Base-by-base conservation (phyloP, 2,888 invertebrate genomes). In the Mycalesis mineus region DNA sequence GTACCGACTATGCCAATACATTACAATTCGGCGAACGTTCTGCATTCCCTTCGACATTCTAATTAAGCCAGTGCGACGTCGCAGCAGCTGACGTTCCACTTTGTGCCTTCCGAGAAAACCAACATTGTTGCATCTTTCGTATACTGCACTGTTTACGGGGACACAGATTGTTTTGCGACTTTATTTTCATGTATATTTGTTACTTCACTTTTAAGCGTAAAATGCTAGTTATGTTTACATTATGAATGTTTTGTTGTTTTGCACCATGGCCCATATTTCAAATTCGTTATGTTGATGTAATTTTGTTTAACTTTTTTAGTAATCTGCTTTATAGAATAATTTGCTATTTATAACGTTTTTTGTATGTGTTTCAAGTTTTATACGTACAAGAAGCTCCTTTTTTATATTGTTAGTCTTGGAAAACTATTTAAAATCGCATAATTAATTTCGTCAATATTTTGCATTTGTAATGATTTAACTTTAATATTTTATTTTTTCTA, bases 41-140 rank as follows among this genome's bases (percentile, higher is more conserved):
- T 33, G 55, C 60, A 58, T 57, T 58, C 58, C 51, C 58, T 44
- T 42, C 40, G 55, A 61, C 61, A 58, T 61, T 61, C 55, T 61
- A 61, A 61, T 61, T 61, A 61, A 58, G 48, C 47, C 14, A 39
- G 13, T 51, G 58, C 40, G 37, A 22, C 39, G 28, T 31, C 28
- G 36, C 47, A 47, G 48, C 50, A 61, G 57, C 55, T 55, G 55
- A 58, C 58, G 55, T 58, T 53, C 60, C 53, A 57, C 31, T 48
- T 55, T 55, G 55, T 50, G 39, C 37, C 50, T 58, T 55, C 54
- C 49, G 49, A 49, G 54, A 58, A 57, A 57, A 53, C 56, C 53
- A 61, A 70, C 69, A 61, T 66, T 68, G 70, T 69, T 61, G 58
- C 67, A 68, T 74, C 59, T 66, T 57, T 66, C 65, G 44, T 50